A percentile compares a stretch with the other conserved stretches of the same genome.
Conservation (phyloP, 2,888 invertebrate species). For the Tinea trinotella region DNA sequence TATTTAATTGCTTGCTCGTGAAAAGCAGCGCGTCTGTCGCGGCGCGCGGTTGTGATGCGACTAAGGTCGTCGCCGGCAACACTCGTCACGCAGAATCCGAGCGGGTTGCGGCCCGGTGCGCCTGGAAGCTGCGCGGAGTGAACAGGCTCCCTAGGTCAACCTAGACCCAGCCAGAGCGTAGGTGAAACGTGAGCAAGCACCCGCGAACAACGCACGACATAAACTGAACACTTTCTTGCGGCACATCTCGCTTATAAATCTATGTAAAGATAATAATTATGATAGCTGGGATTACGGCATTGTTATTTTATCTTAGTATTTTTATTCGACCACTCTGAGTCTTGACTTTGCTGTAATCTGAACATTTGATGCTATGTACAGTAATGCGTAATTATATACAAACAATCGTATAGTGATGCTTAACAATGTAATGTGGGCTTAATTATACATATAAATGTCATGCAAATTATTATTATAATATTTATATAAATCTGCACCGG, state of each 20-base stretch:
- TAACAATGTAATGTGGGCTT: neutral
- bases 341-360: neutral
- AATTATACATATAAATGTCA: too few relatives aligned
- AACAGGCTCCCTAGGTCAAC: slow-evolving; percentile 5
- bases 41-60: neutral
- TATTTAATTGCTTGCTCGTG: neutral
- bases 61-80: neutral
- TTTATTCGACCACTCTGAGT: neutral
- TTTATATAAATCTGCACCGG: too few relatives aligned
- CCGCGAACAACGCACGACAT: neutral
- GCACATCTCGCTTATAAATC: slow-evolving; percentile 11
- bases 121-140: slow-evolving; percentile 9
- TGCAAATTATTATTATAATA: too few relatives aligned
- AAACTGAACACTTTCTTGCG: neutral
- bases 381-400: neutral
- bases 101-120: neutral
- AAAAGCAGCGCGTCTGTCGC: neutral
- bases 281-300: neutral
- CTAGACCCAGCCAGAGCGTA: slow-evolving; percentile 4
- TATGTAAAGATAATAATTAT: slow-evolving; percentile 1
- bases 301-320: slow-evolving; percentile 7
- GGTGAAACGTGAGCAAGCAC: neutral
- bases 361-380: neutral
- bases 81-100: neutral
- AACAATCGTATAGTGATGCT: neutral